Evolutionary conservation across 2,797 vertebrate genomes (phyloP).

Genomic region (Pantherophis vulpinus): DNA sequence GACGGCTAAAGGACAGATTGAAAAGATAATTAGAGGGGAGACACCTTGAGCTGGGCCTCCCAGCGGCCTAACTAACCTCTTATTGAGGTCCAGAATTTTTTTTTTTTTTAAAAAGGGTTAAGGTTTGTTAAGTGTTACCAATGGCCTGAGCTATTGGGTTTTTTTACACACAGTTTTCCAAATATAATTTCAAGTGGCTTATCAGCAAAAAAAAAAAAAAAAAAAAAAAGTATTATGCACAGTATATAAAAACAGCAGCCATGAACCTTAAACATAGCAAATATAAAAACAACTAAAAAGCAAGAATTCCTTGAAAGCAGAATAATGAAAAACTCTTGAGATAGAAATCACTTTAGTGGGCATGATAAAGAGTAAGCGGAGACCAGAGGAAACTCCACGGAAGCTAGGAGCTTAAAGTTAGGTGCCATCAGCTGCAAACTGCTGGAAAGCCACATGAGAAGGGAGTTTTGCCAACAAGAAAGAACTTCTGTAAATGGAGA

Average conservation of each 20-base stretch:
- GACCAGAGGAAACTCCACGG: background rate
- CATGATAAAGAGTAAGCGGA: background rate
- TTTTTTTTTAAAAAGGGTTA: background rate
- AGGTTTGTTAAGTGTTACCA: background rate
- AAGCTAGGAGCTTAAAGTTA: background rate
- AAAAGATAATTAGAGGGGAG: no score
- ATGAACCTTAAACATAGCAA: background rate
- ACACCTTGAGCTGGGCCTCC: no score
- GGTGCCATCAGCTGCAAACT: background rate
- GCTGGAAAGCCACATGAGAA: background rate
- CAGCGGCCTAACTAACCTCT: no score
- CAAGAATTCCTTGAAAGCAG: background rate
- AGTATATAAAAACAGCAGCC: background rate
- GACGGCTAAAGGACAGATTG: slow-evolving; percentile 73
- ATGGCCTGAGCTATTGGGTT: no score
- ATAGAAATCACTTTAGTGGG: background rate
- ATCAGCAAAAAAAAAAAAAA: background rate
- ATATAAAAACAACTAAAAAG: background rate
- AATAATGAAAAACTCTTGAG: background rate
- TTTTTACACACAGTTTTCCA: background rate
- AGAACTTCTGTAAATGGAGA: background rate
- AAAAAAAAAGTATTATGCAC: background rate
- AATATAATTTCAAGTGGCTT: background rate
- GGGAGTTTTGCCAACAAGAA: background rate
- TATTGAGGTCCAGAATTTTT: background rate